Conservation (phyloP, 2,113 vertebrate genomes). For the Pyrgilauda ruficollis region DNA sequence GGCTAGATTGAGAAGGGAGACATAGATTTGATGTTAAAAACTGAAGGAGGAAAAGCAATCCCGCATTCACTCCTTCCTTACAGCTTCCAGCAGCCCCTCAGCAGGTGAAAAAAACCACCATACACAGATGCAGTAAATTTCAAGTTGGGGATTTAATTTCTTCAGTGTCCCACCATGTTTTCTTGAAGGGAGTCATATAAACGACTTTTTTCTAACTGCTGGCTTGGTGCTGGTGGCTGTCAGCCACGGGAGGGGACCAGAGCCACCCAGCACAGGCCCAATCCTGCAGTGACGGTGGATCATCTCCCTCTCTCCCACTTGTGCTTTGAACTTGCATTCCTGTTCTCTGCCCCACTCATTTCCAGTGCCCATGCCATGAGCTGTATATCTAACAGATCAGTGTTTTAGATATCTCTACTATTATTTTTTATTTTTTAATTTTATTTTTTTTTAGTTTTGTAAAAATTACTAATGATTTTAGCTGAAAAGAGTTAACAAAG, state of each 20-base stretch:
- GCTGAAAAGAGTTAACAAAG: background rate
- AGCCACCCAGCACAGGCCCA: accelerated
- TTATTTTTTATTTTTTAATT: background rate
- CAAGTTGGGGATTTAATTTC: background rate
- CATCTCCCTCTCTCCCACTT: accelerated
- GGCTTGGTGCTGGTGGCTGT: background rate
- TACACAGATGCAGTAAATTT: background rate
- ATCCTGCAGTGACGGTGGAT: background rate
- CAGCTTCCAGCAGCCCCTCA: accelerated
- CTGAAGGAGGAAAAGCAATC: background rate
- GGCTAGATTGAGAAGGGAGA: background rate
- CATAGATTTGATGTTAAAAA: background rate
- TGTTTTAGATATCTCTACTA: background rate
- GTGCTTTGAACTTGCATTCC: background rate
- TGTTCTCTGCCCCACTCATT: background rate
- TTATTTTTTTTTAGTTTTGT: background rate
- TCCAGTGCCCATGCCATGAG: background rate
- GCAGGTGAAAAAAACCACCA: background rate
- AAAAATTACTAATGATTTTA: background rate
- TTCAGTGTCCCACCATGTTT: background rate
- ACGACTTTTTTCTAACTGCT: accelerated
- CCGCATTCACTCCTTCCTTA: accelerated
- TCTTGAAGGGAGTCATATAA: background rate
- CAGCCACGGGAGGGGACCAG: background rate
- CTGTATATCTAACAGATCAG: background rate